A percentile compares a stretch with the other conserved stretches of the same genome.
Conservation (phyloP, 2,888 invertebrate species). For the Meghimatium bilineatum region DNA sequence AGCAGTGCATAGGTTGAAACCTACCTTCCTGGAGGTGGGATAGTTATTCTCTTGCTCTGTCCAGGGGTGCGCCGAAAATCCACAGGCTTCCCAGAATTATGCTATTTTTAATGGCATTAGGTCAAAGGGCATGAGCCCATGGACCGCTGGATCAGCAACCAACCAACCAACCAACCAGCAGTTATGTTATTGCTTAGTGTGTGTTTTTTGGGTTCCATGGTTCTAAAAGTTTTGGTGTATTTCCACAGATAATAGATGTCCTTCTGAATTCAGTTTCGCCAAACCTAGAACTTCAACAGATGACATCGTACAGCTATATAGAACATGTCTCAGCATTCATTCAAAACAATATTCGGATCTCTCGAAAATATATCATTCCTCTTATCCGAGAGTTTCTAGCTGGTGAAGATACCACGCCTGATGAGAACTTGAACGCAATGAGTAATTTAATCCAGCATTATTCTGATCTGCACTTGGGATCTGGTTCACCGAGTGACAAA, state of each 20-base stretch:
- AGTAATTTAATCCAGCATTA: neutral
- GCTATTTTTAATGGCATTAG: no score
- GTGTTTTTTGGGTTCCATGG: no score
- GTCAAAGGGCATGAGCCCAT: no score
- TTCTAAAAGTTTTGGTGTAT: no score
- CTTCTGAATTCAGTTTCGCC: slow-evolving; percentile 60
- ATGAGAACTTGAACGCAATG: slow-evolving; percentile 42
- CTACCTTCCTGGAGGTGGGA: no score
- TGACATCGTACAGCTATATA: slow-evolving; percentile 48
- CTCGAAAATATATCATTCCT: slow-evolving; percentile 74
- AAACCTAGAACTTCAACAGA: slow-evolving; percentile 62
- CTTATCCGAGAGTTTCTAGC: slow-evolving; percentile 64
- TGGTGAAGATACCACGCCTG: slow-evolving; percentile 50
- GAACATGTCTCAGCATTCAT: slow-evolving; percentile 60
- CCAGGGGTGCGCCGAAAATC: no score
- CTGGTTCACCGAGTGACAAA: neutral
- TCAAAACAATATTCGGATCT: slow-evolving; percentile 72
- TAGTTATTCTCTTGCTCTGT: no score
- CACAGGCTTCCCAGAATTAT: no score
- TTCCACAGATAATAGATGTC: slow-evolving; percentile 65
- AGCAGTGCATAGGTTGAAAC: no score
- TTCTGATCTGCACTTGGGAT: neutral
- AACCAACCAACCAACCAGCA: no score
- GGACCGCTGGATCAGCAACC: no score
- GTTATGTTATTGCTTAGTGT: no score